Base-by-base conservation (phyloP, 2,888 invertebrate species). In the Prionchulus punctatus region DNA sequence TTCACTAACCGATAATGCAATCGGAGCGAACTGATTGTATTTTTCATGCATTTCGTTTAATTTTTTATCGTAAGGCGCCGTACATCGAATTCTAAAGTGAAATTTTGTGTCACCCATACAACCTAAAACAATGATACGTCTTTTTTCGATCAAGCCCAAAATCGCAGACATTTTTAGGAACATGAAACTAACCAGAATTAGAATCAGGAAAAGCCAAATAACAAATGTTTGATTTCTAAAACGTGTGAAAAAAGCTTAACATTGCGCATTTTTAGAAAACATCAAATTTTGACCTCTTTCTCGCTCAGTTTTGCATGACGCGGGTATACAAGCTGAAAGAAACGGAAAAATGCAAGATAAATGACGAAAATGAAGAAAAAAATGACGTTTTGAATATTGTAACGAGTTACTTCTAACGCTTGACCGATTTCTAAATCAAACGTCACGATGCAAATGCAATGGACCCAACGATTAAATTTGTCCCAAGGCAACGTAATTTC, bases 141-240 rank as follows among this genome's bases (percentile, higher is more conserved):
- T 28, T 43, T 45, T 25, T 50, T 15, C 51, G 52, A 27, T 12
- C 36, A 36, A 12, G 18, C 18, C 36, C 18, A 18, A 36, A 36
- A 36, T 36, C 7, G 7, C 18, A 18, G 36, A 36, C 36, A 36
- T 7, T 12, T 18, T 7, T 36, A 52, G 52, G 12, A 55, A 1
- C 21, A 60, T 36, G 15, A 36, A 49, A 30, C 65, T 60, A 60
- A 73, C 73, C 73, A 59, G 94, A 94, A 77, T 98, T 98, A 0
- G 96, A 96, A 74, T 98, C 98, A 1, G 98, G 98, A 74, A 98
- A 98, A 43, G 96, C 91, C 72, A 96, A 78, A 73, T 98, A 98
- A 75, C 96, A 96, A 64, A 98, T 86, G 76, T 75, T 76, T 61
- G 71, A 70, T 70, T 74, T 76, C 70, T 52, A 53, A 58, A 49